Conservation (phyloP, 1,140 invertebrate genomes). For the Zaprionus ghesquierei region DNA sequence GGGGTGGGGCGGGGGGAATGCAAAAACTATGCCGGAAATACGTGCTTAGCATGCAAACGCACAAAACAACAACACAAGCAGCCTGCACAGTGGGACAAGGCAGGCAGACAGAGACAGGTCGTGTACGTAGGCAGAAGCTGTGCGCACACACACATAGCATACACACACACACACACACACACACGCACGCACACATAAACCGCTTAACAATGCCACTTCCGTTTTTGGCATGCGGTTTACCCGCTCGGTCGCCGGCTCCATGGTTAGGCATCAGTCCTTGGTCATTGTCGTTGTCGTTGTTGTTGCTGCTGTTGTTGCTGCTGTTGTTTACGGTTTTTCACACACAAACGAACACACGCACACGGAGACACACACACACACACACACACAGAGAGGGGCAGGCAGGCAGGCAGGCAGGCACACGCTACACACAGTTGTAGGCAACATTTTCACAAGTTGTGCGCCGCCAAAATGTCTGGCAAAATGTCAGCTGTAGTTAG, state of each 20-base stretch:
- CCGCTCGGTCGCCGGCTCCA: conserved; percentile 49
- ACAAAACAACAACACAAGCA: conserved; percentile 47
- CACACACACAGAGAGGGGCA: not conserved
- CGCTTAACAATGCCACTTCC: conserved; percentile 80
- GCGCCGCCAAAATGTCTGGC: conserved; percentile 10
- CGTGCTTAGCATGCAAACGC: conserved; percentile 76
- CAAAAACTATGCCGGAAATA: conserved; percentile 78
- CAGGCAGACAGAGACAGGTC: not conserved
- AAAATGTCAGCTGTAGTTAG: conserved; percentile 38
- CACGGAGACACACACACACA: not conserved
- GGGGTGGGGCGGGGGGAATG: conserved; percentile 23
- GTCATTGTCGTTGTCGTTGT: conserved; percentile 42
- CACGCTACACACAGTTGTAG: conserved; percentile 2
- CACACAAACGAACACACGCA: conserved; percentile 26
- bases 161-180: conserved; percentile 18
- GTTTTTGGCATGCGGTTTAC: conserved; percentile 77
- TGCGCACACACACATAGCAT: conserved; percentile 33
- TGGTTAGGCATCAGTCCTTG: conserved; percentile 50
- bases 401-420: not conserved
- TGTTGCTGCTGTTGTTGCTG: conserved; percentile 39
- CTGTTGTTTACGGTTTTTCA: conserved; percentile 66
- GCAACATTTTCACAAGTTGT: conserved; percentile 41
- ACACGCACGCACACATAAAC: conserved; percentile 53
- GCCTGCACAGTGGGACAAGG: conserved; percentile 3
- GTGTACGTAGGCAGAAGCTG: conserved; percentile 25